Conservation (phyloP, 2,113 vertebrate species). For the Bos indicus region DNA sequence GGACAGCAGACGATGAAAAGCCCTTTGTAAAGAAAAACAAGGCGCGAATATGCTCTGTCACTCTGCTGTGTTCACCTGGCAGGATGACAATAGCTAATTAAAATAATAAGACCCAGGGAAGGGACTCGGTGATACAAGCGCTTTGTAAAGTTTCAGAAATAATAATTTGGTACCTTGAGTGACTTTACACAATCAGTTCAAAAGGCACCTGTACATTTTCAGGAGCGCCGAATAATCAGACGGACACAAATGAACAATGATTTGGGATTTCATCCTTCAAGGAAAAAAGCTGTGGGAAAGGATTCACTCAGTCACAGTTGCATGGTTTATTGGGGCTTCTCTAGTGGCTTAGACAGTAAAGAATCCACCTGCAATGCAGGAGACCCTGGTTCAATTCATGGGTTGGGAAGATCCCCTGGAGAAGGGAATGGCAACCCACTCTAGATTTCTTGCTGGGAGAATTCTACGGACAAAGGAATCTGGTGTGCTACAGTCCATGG, state of each 20-base stretch:
- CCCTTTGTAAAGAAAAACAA: neutral
- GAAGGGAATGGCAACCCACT: neutral
- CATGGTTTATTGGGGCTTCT: neutral
- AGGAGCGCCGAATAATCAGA: neutral
- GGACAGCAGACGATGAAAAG: fast-evolving
- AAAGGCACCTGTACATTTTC: neutral
- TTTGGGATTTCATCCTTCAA: neutral
- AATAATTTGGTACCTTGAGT: neutral
- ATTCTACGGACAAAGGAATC: neutral
- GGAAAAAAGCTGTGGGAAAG: neutral
- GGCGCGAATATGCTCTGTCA: neutral
- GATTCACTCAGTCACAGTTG: neutral
- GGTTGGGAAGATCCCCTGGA: neutral
- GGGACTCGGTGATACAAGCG: neutral
- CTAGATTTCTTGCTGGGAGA: neutral
- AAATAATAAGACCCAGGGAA: neutral
- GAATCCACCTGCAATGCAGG: neutral
- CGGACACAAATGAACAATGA: fast-evolving
- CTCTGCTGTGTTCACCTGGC: neutral
- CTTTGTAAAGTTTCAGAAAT: neutral
- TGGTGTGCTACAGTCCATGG: neutral
- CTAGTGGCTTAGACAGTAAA: neutral
- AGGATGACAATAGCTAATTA: neutral
- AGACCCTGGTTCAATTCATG: fast-evolving
- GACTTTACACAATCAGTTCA: neutral